Base-by-base conservation (phyloP, 2,888 invertebrate genomes). In the Ferrisia virgata region DNA sequence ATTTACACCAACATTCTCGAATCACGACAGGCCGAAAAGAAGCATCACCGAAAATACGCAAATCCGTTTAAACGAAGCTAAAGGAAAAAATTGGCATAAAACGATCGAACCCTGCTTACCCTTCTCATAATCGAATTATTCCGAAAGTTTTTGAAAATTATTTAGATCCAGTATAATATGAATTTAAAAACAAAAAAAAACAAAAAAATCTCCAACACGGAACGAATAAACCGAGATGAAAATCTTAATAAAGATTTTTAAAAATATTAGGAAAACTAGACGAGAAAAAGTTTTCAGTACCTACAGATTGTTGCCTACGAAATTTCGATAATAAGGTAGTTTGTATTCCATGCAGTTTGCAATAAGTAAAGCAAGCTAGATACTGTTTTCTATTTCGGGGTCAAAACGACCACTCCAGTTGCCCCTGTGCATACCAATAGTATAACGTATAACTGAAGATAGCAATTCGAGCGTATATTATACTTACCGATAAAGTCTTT, bases 291-390 rank as follows among this genome's bases (percentile, higher is more conserved):
- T 72, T 72, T 33, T 31, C 6, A 72, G 72, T 72, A n/a, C n/a
- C n/a, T n/a, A 72, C 72, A 72, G 72, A 72, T 72, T 72, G 72
- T 72, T 72, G 72, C 72, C 72, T 72, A 72, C 72, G n/a, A 72
- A 72, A 72, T 72, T 72, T 33, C 72, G 72, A 72, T 72, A 72
- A 72, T 72, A 72, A 72, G 72, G 72, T 18, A 72, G 72, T 72
- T 72, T 72, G 72, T 72, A 72, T 72, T 72, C 72, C 11, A 31
- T 31, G 72, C 72, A 72, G 72, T 72, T 72, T 33, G 72, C 72
- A 72, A 72, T 72, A 72, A 72, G 72, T 72, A 72, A 72, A 72
- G 72, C 72, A 13, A 72, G 72, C 72, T 72, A 72, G 72, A 72
- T 33, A 72, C 72, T 72, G 72, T 72, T 72, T 72, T 72, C 72